A percentile compares a stretch with the other conserved stretches of the same genome.
Conservation (phyloP, 2,113 vertebrate species). For the Anhinga rufa region DNA sequence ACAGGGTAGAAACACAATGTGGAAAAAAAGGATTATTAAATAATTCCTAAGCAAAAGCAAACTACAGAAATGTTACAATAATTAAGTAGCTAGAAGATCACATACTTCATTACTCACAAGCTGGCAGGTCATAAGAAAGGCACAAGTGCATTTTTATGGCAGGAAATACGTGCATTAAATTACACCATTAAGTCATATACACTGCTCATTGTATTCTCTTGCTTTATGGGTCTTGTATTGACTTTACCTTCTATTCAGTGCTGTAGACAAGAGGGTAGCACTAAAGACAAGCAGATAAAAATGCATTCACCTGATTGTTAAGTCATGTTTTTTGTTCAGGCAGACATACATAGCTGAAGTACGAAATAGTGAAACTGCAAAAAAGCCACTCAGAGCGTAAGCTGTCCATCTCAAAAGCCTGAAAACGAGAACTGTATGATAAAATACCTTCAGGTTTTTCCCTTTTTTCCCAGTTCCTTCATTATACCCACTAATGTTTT, state of each 20-base stretch:
- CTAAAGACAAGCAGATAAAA: not conserved
- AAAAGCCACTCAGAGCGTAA: not conserved
- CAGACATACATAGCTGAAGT: not conserved
- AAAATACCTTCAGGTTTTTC: not conserved
- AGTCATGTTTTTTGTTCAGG: not conserved
- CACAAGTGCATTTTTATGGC: not conserved
- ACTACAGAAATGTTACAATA: not conserved
- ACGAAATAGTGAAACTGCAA: not conserved
- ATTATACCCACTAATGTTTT: not conserved
- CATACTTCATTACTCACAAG: not conserved
- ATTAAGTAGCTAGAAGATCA: not conserved
- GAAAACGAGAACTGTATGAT: not conserved
- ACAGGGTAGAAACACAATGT: not conserved
- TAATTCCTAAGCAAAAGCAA: not conserved
- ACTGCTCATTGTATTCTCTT: not conserved
- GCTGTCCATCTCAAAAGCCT: not conserved
- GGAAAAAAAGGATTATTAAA: not conserved
- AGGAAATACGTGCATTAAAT: not conserved
- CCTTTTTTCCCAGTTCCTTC: not conserved
- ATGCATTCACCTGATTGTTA: not conserved
- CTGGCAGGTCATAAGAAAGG: not conserved
- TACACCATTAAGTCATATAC: not conserved
- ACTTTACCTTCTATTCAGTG: not conserved
- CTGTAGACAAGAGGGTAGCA: not conserved
- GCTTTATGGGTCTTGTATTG: not conserved